These are phyloP conservation scores for Tichodroma muraria DNA, from an alignment of 2,113 vertebrate genomes.

Conservation along the genomic window DNA sequence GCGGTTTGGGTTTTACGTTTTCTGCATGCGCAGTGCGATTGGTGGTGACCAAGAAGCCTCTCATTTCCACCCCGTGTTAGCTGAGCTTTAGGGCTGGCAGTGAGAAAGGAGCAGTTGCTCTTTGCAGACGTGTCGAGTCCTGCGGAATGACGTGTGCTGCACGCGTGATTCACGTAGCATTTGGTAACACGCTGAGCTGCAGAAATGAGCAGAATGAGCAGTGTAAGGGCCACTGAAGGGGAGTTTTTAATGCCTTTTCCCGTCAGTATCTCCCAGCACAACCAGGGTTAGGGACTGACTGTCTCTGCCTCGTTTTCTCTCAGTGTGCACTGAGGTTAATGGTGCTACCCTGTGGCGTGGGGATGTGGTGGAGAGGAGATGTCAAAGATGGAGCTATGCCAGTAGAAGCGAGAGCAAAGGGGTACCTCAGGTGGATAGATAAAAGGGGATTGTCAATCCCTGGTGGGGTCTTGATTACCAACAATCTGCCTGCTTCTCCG, in stretches of 20 bases:
- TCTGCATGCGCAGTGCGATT: fast-evolving
- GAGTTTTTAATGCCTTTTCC: not conserved
- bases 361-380: not conserved
- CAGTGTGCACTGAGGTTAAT: not conserved
- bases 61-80: not conserved
- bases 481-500: not conserved
- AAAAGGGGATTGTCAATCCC: not conserved
- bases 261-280: not conserved
- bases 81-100: not conserved
- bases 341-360: not conserved
- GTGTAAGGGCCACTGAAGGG: not conserved
- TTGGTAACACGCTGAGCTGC: not conserved
- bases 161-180: fast-evolving
- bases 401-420: not conserved
- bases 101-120: not conserved
- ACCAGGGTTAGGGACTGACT: not conserved
- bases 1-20: not conserved
- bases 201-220: not conserved
- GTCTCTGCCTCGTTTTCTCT: not conserved
- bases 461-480: not conserved
- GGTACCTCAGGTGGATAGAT: not conserved
- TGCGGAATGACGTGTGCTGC: not conserved
- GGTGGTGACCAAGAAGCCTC: not conserved
- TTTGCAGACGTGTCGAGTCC: not conserved
- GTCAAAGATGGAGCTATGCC: not conserved